Base-by-base conservation (phyloP, 2,113 vertebrate species). In the Prionailurus viverrinus region DNA sequence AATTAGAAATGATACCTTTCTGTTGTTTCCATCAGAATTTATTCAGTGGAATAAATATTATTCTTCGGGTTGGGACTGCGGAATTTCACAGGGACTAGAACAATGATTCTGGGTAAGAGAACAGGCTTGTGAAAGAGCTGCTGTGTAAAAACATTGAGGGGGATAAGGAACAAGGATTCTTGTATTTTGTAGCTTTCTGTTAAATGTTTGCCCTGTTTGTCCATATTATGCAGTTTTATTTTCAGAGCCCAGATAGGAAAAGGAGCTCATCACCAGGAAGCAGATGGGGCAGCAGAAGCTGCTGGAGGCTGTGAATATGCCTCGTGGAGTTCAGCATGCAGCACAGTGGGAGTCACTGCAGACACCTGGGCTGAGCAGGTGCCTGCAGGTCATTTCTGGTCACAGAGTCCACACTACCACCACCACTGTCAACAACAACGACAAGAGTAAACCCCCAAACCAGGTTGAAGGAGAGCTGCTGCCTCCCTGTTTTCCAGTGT, bases 211-310 rank as follows among this genome's bases (percentile, higher is more conserved):
- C 23, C 33, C 63, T 87, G 25, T 53, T 88, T 81, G 51, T 96
- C 53, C 66, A 96, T 39, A 31, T 91, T 63, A 33, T 21, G 81
- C 15, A 1, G 7, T 15, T 91, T 93, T 0, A 0, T 96, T 97
- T 97, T 78, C 53, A 93, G 92, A n/a, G 16, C 84, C 31, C 33
- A 71, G 66, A 51, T 23, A 91, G 73, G 73, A 51, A 85, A 95
- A 69, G 10, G 45, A 91, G 74, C n/a, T 85, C 0, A 1, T 84
- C 87, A 53, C 3, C 41, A 31, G 53, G 39, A 65, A 88, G 41
- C 51, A 85, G 96, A 74, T 84, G 55, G 58, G 63, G 29, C 5
- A 18, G 63, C 80, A 88, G 80, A 85, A 95, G 73, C 51, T 31
- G 58, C 71, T 93, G 65, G 86, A 71, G 61, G 65, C 78, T 45